Percentiles rank a stretch among this genome's conserved stretches.
Conservation (phyloP, 2,113 vertebrate genomes). For the Kryptolebias marmoratus region DNA sequence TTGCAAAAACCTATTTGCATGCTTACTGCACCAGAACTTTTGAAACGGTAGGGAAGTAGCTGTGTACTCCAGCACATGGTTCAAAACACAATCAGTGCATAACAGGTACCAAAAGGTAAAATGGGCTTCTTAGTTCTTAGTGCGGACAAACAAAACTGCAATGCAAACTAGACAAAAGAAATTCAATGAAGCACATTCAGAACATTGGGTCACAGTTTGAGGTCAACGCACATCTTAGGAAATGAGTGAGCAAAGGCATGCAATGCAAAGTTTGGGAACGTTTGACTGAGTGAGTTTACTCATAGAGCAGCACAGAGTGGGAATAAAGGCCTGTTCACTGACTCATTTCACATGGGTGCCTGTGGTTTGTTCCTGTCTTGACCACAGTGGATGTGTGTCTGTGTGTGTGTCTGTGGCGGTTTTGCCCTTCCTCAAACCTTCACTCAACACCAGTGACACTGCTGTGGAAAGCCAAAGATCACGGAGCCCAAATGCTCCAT, state of each 20-base stretch:
- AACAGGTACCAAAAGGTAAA: conserved; percentile 40
- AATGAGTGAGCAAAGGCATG: conserved; percentile 24
- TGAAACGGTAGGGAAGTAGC: conserved; percentile 52
- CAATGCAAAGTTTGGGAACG: conserved; percentile 29
- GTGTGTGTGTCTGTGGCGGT: conserved; percentile 16
- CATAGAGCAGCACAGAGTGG: conserved; percentile 56
- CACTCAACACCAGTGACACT: conserved; percentile 28
- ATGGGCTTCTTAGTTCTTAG: conserved; percentile 37
- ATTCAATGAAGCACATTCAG: neutral
- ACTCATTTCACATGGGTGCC: conserved; percentile 64
- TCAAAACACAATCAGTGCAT: conserved; percentile 56
- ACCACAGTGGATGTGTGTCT: conserved; percentile 51
- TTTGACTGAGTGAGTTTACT: conserved; percentile 47
- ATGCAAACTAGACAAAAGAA: conserved; percentile 18
- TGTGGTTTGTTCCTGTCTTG: conserved; percentile 67
- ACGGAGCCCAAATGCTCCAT: conserved; percentile 50
- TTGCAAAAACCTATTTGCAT: conserved; percentile 43
- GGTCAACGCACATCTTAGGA: conserved; percentile 2
- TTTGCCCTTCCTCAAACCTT: conserved; percentile 36
- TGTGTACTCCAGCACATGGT: conserved; percentile 33
- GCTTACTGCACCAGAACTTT: conserved; percentile 28
- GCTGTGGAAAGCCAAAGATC: conserved; percentile 36
- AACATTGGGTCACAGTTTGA: neutral
- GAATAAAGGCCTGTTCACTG: conserved; percentile 70
- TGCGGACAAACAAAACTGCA: conserved; percentile 19